Base-by-base conservation (phyloP, 1,140 invertebrate species). In the Agrilus planipennis region DNA sequence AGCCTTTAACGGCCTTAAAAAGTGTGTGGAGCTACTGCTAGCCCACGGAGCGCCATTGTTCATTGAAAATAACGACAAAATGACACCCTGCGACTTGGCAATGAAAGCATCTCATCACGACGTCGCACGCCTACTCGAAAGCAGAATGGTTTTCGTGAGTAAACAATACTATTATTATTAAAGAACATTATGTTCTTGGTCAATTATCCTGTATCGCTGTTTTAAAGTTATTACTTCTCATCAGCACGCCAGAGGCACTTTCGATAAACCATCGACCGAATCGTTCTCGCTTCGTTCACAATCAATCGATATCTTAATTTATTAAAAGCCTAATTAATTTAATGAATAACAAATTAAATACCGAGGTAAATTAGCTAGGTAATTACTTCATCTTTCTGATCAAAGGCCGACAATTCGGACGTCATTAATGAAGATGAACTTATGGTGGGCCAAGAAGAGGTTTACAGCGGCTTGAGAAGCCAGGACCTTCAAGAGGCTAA, bases 401-500 rank as follows among this genome's bases (percentile, higher is more conserved):
- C 23, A 27, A 27, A 41, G 66, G 63, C 64, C 22, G 66, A 68
- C 30, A 65, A 58, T 41, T 46, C 49, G 4, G 59, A 64, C 49
- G 53, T 58, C 10, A 54, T 67, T 10, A 68, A 65, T 42, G 68
- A 69, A 50, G 65, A 63, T 40, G 64, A 67, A 36, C 42, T 64
- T 6, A 49, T 60, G 5, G 53, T 49, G 20, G 65, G 63, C 23
- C 59, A 61, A 38, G 68, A 71, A 16, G 69, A 79, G 57, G 69
- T 72, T 12, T 80, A 79, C 56, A 72, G 68, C 50, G 78, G 79
- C 1, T 54, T 83, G 27, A 57, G 75, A 19, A 71, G 76, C 34
- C 77, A 81, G 57, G 79, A 84, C 55, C 59, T 84, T n/a, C 78
- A 81, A 52, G 79, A 82, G 60, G 77, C 78, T 18, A 83, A 82